Conservation (phyloP, 1,140 invertebrate species). For the Oppia nitens region DNA sequence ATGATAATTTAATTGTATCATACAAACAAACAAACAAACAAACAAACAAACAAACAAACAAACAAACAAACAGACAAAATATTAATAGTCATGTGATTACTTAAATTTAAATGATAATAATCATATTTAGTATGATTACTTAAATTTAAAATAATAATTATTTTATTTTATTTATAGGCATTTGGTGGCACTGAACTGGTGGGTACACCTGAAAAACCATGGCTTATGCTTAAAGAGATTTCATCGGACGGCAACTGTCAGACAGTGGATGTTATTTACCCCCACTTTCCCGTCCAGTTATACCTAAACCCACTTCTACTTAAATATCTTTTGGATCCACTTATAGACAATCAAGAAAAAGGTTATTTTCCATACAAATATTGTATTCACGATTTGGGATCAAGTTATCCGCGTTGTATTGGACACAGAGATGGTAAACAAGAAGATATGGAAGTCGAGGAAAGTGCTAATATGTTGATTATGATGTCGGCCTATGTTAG, state of each 20-base stretch:
- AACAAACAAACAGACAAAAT: too few relatives aligned
- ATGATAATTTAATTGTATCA: too few relatives aligned
- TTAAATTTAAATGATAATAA: too few relatives aligned
- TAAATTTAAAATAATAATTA: too few relatives aligned
- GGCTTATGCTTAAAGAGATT: not conserved
- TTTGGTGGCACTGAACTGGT: not conserved
- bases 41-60: too few relatives aligned
- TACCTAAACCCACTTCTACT: not conserved
- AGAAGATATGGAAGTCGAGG: not conserved
- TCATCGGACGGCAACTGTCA: not conserved
- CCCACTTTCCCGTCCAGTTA: not conserved
- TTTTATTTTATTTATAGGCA: too few relatives aligned
- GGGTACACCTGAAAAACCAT: not conserved
- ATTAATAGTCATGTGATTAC: too few relatives aligned
- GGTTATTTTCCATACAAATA: not conserved
- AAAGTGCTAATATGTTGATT: not conserved
- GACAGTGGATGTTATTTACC: not conserved
- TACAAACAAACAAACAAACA: too few relatives aligned
- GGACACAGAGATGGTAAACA: not conserved
- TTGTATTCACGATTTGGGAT: not conserved
- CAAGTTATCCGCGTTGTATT: not conserved
- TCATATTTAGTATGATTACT: too few relatives aligned
- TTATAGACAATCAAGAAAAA: not conserved
- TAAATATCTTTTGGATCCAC: not conserved
- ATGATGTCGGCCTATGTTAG: not conserved